Conservation (phyloP, 2,797 vertebrate species). For the Acrossocheilus fasciatus region DNA sequence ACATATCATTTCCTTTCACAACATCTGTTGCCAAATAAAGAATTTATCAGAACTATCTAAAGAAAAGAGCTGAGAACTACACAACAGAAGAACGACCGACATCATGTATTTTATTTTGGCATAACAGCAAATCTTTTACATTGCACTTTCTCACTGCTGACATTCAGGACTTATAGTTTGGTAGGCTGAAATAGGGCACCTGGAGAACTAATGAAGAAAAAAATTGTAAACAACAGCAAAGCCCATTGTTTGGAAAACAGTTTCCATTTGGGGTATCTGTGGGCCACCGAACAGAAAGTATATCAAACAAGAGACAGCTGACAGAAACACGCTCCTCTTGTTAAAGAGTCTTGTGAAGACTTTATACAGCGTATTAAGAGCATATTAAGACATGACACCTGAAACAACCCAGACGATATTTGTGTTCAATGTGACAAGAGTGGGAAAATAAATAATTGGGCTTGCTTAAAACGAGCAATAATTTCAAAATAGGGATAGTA, state of each 20-base stretch:
- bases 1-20: neutral
- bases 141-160: constrained; percentile 46
- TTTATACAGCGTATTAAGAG: neutral
- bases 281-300: constrained; percentile 22
- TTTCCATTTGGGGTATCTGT: constrained; percentile 40
- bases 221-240: constrained; percentile 66
- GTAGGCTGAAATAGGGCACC: constrained; percentile 54
- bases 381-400: neutral
- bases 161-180: constrained; percentile 50
- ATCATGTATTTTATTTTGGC: constrained; percentile 54
- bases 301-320: constrained; percentile 14
- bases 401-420: neutral
- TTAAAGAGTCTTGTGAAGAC: neutral
- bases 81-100: neutral
- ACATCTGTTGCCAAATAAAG: neutral
- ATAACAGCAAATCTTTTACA: constrained; percentile 39
- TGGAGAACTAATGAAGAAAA: constrained; percentile 49
- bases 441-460: constrained; percentile 17
- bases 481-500: constrained; percentile 5
- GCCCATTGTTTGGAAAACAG: constrained; percentile 36
- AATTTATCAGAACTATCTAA: neutral
- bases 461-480: neutral
- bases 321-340: constrained; percentile 6
- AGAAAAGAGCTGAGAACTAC: neutral
- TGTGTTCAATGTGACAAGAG: neutral